A percentile compares a stretch with the other conserved stretches of the same genome.
Evolutionary conservation across 2,888 invertebrate genomes (phyloP).

Genomic region (Pecten maximus): DNA sequence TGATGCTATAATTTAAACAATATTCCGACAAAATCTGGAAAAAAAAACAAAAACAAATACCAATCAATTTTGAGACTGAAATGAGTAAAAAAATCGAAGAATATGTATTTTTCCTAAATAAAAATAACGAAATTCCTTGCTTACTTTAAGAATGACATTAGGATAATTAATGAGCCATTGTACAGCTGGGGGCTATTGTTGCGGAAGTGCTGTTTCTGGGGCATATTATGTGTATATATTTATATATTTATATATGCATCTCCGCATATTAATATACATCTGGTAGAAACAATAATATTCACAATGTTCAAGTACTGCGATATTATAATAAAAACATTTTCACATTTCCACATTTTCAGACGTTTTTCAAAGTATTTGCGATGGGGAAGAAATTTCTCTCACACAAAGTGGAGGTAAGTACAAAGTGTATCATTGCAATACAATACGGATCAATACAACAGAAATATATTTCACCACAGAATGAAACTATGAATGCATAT

Average conservation of each 20-base stretch:
- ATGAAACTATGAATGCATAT: too few species aligned
- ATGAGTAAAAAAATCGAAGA: background rate
- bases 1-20: too few species aligned
- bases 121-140: too few species aligned
- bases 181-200: slow-evolving; percentile 6
- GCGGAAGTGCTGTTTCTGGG: background rate
- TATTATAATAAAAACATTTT: too few species aligned
- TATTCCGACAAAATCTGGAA: background rate
- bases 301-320: too few species aligned
- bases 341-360: slow-evolving; percentile 56
- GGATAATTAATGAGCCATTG: background rate
- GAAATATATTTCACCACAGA: too few species aligned
- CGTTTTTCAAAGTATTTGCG: slow-evolving; percentile 71
- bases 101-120: background rate
- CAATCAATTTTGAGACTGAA: background rate
- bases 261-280: background rate
- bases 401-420: slow-evolving; percentile 74
- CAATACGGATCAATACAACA: too few species aligned
- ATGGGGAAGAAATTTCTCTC: slow-evolving; percentile 73
- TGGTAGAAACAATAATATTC: background rate
- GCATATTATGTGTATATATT: background rate
- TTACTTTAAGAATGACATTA: background rate
- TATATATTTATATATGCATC: background rate
- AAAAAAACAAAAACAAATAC: background rate
- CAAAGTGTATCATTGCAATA: too few species aligned